Base-by-base conservation (phyloP, 2,888 invertebrate species). In the Atrina japonica region DNA sequence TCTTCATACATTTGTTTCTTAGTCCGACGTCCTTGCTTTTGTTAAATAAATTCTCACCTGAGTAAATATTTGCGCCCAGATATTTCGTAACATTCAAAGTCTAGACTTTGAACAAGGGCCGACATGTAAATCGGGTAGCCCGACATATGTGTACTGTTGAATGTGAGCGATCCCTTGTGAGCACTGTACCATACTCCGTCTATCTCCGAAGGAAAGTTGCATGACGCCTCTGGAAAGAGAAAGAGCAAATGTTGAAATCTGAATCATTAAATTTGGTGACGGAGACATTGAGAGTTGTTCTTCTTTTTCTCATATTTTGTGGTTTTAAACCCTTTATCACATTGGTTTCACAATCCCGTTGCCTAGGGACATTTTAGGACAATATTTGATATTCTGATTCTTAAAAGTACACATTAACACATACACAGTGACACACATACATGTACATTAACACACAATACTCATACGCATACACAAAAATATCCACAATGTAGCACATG, bases 121-220 rank as follows among this genome's bases (percentile, higher is more conserved):
- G 71, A 72, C 71, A 72, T 72, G 47, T 66, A 63, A 0, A 81
- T 70, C n/a, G 78, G 76, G 58, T 79, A 81, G 6, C 79, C 78
- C 0, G 69, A 60, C 11, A 81, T 29, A 53, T 75, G 66, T 7
- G 76, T 78, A 7, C 41, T 56, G 52, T 79, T 79, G 30, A 81
- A 73, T 5, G 78, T 77, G 9, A 81, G 40, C 3, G 71, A 52
- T 1, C 78, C 81, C 50, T 79, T 78, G 23, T 66, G 49, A 1
- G 79, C 75, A 45, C 77, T 79, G 30, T 78, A 73, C 81, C 81
- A 81, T 0, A 29, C 64, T 1, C 74, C 77, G 0, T 43, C 29
- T 21, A 81, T 58, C n/a, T 45, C 66, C 16, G 56, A 35, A 1
- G 81, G 79, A 43, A 81, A 78, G 11, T 73, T 76, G 52, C 81